Conservation (phyloP, 2,797 vertebrate species). For the Tympanoctomys barrerae region DNA sequence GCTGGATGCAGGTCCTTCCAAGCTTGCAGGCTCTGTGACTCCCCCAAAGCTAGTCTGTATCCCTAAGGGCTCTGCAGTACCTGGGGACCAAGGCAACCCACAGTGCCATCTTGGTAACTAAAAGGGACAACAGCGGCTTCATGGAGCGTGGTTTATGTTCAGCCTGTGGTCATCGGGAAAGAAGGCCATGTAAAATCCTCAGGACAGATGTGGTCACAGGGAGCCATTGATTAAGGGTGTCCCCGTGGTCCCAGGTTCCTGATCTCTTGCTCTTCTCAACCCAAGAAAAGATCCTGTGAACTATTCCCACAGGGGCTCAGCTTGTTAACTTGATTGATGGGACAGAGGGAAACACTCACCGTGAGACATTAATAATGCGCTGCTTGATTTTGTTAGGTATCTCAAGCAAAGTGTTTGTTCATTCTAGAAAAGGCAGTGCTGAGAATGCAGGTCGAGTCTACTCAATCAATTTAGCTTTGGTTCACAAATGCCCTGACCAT, state of each 20-base stretch:
- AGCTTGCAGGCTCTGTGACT: background rate
- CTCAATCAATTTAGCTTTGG: background rate
- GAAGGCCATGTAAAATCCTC: background rate
- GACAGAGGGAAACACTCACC: background rate
- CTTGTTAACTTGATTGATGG: rapidly evolving
- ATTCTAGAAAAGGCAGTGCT: background rate
- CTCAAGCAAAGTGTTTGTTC: background rate
- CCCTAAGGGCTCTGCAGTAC: rapidly evolving
- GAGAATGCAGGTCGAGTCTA: background rate
- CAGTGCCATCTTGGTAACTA: rapidly evolving
- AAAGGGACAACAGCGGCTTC: too few species aligned
- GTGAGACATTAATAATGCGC: background rate
- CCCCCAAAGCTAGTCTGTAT: rapidly evolving
- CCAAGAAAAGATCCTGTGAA: rapidly evolving
- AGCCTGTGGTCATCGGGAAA: background rate
- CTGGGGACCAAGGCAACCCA: rapidly evolving
- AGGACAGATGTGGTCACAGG: rapidly evolving
- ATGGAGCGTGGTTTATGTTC: background rate
- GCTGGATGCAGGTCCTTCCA: background rate
- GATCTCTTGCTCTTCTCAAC: background rate
- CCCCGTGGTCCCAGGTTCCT: rapidly evolving
- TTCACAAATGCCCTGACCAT: background rate
- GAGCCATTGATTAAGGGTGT: rapidly evolving
- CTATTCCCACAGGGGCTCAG: rapidly evolving
- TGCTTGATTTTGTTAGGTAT: background rate